These are phyloP conservation scores for Drosophila lini DNA, from an alignment of 1,140 invertebrate species.

Conservation along the genomic window DNA sequence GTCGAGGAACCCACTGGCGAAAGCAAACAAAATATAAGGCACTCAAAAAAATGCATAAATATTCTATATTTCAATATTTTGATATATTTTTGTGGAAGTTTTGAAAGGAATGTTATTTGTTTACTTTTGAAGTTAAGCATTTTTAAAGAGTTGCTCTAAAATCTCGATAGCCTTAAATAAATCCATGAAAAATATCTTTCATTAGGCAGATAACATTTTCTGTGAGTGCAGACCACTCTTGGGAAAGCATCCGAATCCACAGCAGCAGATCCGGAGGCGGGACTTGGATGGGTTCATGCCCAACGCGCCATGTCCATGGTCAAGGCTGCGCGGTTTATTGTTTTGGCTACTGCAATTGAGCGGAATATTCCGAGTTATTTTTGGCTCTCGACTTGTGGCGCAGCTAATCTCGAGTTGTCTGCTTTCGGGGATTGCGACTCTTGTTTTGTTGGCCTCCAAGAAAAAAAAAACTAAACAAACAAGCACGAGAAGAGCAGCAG, in stretches of 20 bases:
- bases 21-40: constrained; percentile 31
- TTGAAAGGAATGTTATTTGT: neutral
- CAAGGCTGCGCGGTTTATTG: constrained; percentile 71
- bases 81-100: neutral
- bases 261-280: constrained; percentile 24
- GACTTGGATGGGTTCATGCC: constrained; percentile 37
- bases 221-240: constrained; percentile 6
- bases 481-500: neutral
- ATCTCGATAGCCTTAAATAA: neutral
- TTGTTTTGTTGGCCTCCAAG: constrained; percentile 50
- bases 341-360: constrained; percentile 70
- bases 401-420: constrained; percentile 77
- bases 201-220: neutral
- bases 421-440: constrained; percentile 55
- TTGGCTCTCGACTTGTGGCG: constrained; percentile 67
- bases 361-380: constrained; percentile 69
- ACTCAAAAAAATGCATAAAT: neutral
- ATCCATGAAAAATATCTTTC: no score
- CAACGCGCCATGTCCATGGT: constrained; percentile 65
- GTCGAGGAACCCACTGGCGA: constrained; percentile 7
- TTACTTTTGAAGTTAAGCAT: neutral
- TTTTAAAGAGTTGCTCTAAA: neutral
- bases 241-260: constrained; percentile 2
- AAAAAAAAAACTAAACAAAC: constrained; percentile 6
- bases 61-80: neutral